A percentile compares a stretch with the other conserved stretches of the same genome.
Conservation (phyloP, 2,797 vertebrate species). For the Pseudomugil gertrudae region DNA sequence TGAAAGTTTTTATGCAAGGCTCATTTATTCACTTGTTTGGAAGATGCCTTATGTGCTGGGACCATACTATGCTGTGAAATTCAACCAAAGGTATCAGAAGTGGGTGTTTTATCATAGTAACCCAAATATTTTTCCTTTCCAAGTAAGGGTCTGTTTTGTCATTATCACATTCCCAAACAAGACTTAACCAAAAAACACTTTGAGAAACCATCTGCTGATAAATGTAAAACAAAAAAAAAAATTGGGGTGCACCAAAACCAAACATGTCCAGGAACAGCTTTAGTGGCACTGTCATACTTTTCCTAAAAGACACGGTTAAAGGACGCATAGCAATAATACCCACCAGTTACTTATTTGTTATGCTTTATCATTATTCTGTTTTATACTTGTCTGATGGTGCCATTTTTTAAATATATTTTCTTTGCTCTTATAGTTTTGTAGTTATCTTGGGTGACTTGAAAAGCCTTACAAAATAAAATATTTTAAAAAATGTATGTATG, state of each 20-base stretch:
- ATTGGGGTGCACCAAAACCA: too few relatives aligned
- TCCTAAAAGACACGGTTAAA: background rate
- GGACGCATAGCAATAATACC: background rate
- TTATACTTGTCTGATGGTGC: too few relatives aligned
- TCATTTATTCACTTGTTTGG: conserved; percentile 24
- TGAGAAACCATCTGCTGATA: conserved; percentile 1
- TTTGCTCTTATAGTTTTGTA: too few relatives aligned
- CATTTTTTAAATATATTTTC: too few relatives aligned
- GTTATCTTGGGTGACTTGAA: too few relatives aligned
- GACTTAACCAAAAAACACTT: conserved; percentile 12
- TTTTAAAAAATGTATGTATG: too few relatives aligned
- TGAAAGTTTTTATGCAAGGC: conserved; percentile 23
- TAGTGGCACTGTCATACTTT: background rate
- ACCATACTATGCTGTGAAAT: conserved; percentile 23
- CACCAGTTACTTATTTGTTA: background rate
- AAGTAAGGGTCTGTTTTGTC: background rate
- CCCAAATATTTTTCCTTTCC: conserved; percentile 15
- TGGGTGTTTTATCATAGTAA: conserved; percentile 17
- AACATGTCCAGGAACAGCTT: background rate
- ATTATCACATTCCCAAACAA: conserved; percentile 5
- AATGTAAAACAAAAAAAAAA: background rate
- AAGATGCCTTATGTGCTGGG: conserved; percentile 9
- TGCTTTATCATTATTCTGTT: too few relatives aligned
- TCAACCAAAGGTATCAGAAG: conserved; percentile 19
- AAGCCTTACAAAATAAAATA: too few relatives aligned